Evolutionary conservation across 2,888 invertebrate genomes (phyloP), one percentile per base, ranked within the genome.

Genomic region (Nomada fabriciana): DNA sequence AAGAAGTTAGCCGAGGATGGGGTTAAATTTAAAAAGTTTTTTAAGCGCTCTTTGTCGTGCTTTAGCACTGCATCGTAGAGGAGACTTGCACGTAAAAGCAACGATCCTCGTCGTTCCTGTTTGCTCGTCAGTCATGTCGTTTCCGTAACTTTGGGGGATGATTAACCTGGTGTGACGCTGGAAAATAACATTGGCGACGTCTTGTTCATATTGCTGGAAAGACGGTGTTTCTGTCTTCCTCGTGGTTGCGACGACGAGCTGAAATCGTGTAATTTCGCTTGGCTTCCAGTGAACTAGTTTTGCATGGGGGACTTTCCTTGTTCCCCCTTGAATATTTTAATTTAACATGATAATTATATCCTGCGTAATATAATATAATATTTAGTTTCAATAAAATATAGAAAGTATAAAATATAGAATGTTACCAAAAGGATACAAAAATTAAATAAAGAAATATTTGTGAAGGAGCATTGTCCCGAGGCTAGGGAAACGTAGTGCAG

Each of bases 21-120:
- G 92, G 91, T 92, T 92, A 92, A 93, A 93, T 93, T 93, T 93
- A 87, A 93, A 93, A 93, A 93, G 93, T 94, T 94, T 93, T 79
- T 92, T 89, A 90, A 92, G 87, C 89, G 86, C 87, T 82, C 84
- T 83, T 84, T 85, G 86, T 85, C 89, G 63, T 55, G 73, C 23
- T 79, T 80, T 64, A 60, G 52, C 61, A 23, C 65, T 76, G 64
- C 65, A 65, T 18, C 77, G 63, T 64, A 64, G 29, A 20, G 68
- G 88, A 76, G 80, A 84, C 79, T 84, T 72, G 73, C 50, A 85
- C 52, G 77, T 69, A 77, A 83, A 82, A 89, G 85, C 59, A n/a
- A 15, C 83, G 74, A 84, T 78, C 73, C 67, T 72, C 80, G 76
- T 86, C 81, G 81, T 84, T 86, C 84, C 86, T 92, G 91, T 92